Base-by-base conservation (phyloP, 2,113 vertebrate species). In the Nyctibius bracteatus region DNA sequence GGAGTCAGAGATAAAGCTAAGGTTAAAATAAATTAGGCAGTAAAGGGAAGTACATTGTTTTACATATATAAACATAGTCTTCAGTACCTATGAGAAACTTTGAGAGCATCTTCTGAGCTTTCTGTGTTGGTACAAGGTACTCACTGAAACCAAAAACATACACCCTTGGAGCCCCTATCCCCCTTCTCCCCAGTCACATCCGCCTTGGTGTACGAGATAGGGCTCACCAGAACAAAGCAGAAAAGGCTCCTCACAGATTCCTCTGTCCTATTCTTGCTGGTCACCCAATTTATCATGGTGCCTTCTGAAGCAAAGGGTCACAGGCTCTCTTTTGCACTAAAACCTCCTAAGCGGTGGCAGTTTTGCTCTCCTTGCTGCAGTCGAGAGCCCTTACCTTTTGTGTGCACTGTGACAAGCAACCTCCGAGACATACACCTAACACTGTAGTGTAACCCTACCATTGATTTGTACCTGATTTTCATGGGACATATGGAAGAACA, bases 221-320 rank as follows among this genome's bases (percentile, higher is more conserved):
- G 31, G 58, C 49, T 91, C 8, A 2, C 27, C 77, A 57, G 61
- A 49, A 30, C 39, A 55, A 17, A 77, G 54, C 81, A 82, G 73
- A 39, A 67, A 66, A 55, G 19, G 15, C 28, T 86, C 35, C 62
- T 77, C 55, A 43, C 31, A n/a, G 17, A 24, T 14, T 55, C 9
- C 10, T 63, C 63, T 47, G 9, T 66, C 25, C 55, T 73, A 28
- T 67, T 65, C 77, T 66, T 62, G 33, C 58, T 81, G 57, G 39
- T 54, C 28, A 31, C 58, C 19, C 31, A 39, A 1, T 47, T 78
- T 28, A 79, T 33, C 2, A 0, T 0, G 0, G 23, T 49, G 59
- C 19, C 12, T 27, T 67, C 74, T 86, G 75, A 86, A 72, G 22
- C 37, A 90, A 90, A 83, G 35, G 37, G 44, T 95, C 52, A 63